Evolutionary conservation across 2,888 invertebrate genomes (phyloP).

Genomic region (Rhagonycha lutea): DNA sequence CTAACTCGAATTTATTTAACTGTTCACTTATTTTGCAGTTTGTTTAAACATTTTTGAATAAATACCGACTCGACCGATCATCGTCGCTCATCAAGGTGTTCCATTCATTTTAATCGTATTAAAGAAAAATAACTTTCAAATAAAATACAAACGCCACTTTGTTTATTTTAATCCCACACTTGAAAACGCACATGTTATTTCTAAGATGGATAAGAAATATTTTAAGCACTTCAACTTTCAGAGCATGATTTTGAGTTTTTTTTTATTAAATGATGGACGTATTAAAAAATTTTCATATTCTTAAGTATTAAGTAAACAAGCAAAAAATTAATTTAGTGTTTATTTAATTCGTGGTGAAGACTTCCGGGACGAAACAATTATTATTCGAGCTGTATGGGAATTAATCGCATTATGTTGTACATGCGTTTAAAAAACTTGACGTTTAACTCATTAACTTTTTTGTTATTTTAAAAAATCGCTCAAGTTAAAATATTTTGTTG

Average conservation of each 20-base stretch:
- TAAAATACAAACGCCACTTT: slow-evolving; percentile 24
- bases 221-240: slow-evolving; percentile 36
- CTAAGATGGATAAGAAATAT: slow-evolving; percentile 32
- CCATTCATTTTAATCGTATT: slow-evolving; percentile 6
- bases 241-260: slow-evolving; percentile 31
- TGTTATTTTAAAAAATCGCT: not conserved
- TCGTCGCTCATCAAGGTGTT: slow-evolving; percentile 3
- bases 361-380: slow-evolving; percentile 13
- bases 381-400: slow-evolving; percentile 5
- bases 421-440: not conserved
- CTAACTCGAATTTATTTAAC: slow-evolving; percentile 20
- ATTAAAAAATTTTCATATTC: slow-evolving; percentile 27
- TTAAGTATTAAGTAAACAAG: slow-evolving; percentile 28
- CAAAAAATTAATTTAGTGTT: slow-evolving; percentile 6
- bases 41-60: slow-evolving; percentile 15
- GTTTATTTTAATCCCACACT: slow-evolving; percentile 36
- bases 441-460: not conserved
- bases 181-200: slow-evolving; percentile 36
- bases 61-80: not conserved
- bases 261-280: slow-evolving; percentile 29
- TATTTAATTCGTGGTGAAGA: slow-evolving; percentile 3
- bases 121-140: slow-evolving; percentile 14
- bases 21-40: slow-evolving; percentile 18
- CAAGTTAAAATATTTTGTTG: not conserved
- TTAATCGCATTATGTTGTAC: slow-evolving; percentile 10